Evolutionary conservation across 92 coral and sea anemone genomes (phyloP), one percentile per base, ranked within the genome.

Genomic region (Epizoanthus rinbou): DNA sequence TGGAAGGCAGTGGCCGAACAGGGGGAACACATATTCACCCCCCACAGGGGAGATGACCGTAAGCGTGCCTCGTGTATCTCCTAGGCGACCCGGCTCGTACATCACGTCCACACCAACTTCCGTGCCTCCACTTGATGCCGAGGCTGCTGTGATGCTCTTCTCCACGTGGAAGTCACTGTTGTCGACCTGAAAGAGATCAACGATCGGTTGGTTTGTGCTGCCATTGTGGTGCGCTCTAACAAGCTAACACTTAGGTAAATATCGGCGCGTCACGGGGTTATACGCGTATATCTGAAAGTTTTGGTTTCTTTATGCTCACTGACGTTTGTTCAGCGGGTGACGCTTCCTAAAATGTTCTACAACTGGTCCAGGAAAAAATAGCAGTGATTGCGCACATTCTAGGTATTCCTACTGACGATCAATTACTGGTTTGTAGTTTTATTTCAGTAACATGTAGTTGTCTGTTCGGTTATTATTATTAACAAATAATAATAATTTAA

Each of bases 111-210:
- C 97, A 22, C 97, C 92, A 3, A 96, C 99, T 64, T 96, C 99
- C 52, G 94, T 94, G 8, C 99, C 99, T 60, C 99, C 99, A 89
- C 99, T 96, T 53, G 99, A 94, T 16, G 99, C 99, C n/a, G 99
- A 96, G 73, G 99, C 99, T 54, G 99, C 99, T 1, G 99, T 96
- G 76, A 96, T 94, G 69, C 88, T 88, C 76, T 91, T 94, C 85
- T 96, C 99, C 0, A 96, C 99, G 64, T 96, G 99, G 84, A 96
- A 96, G 84, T 96, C 99, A 10, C 82, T 87, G 91, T 80, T 96
- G 85, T 96, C 99, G 64, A 94, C 98, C 99, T 95, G 56, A 3
- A 83, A 83, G 3, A 80, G 62, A 64, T 39, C 10, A 8, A 5
- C 25, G 28, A 16, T 7, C 2, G 8, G 39, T 21, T 6, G 8